These are phyloP conservation scores for Iselma pallidipennis DNA, from an alignment of 2,888 invertebrate genomes.

Conservation along the genomic window DNA sequence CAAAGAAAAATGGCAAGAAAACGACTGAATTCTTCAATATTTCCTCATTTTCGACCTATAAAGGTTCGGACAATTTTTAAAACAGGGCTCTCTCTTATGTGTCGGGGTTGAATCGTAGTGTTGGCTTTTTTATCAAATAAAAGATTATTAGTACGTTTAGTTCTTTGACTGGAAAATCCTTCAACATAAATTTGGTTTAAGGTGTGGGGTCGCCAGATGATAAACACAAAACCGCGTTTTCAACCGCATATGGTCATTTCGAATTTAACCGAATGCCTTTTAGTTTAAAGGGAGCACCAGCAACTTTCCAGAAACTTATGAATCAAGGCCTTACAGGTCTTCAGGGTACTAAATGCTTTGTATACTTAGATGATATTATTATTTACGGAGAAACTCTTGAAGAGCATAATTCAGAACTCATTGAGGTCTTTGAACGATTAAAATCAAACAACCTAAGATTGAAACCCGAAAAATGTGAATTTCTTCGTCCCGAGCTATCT, in stretches of 20 bases:
- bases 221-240: conserved; percentile 28
- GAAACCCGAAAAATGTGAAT: conserved; percentile 47
- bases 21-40: too few relatives aligned
- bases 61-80: too few relatives aligned
- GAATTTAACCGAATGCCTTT: conserved; percentile 25
- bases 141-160: too few relatives aligned
- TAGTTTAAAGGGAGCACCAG: conserved; percentile 26
- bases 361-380: conserved; percentile 32
- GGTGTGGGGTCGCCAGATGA: conserved; percentile 4
- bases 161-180: too few relatives aligned
- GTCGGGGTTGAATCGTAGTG: too few relatives aligned
- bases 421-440: conserved; percentile 39
- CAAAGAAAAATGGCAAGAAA: too few relatives aligned
- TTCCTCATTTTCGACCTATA: too few relatives aligned
- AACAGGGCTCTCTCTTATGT: too few relatives aligned
- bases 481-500: conserved; percentile 41
- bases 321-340: conserved; percentile 22
- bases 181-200: too few relatives aligned
- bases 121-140: too few relatives aligned
- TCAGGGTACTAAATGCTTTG: conserved; percentile 22
- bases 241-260: conserved; percentile 18
- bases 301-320: conserved; percentile 32
- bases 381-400: conserved; percentile 29
- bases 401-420: conserved; percentile 41
- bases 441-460: conserved; percentile 35